Evolutionary conservation across 2,888 invertebrate genomes (phyloP).

Genomic region (Aquatica leii): DNA sequence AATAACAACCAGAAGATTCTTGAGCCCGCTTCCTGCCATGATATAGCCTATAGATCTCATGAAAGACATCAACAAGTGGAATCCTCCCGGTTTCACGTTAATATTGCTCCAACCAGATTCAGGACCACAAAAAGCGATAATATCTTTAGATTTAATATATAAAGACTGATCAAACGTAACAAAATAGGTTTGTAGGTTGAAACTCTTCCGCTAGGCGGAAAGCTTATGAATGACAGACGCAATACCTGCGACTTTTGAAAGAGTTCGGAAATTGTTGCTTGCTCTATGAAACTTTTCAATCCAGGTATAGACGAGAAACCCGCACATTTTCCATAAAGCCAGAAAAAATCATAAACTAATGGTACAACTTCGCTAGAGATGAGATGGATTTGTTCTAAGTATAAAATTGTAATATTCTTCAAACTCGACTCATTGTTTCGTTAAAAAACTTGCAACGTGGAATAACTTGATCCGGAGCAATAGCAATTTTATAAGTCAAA

Average conservation of each 20-base stretch:
- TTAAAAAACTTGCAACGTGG: neutral
- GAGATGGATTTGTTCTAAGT: neutral
- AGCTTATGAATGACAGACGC: neutral
- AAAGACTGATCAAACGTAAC: conserved; percentile 4
- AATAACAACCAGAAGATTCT: neutral
- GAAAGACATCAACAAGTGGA: conserved; percentile 11
- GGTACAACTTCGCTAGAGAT: neutral
- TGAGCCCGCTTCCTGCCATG: neutral
- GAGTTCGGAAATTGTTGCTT: neutral
- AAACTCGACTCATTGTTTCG: neutral
- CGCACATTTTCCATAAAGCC: conserved; percentile 3
- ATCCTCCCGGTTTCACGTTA: conserved; percentile 1
- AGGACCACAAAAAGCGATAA: neutral
- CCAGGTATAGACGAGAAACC: neutral
- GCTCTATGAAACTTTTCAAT: neutral
- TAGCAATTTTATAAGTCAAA: neutral
- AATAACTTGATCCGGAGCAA: too few species aligned
- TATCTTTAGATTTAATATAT: neutral
- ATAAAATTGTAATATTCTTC: neutral
- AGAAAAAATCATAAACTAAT: neutral
- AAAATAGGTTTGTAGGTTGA: neutral
- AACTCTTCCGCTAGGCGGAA: neutral
- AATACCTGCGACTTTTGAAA: neutral
- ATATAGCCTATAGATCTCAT: neutral
- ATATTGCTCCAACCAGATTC: neutral